phyloP scores from a whole-genome alignment of 2,797 vertebrate genomes.

The Sebastes vulpes region DNA sequence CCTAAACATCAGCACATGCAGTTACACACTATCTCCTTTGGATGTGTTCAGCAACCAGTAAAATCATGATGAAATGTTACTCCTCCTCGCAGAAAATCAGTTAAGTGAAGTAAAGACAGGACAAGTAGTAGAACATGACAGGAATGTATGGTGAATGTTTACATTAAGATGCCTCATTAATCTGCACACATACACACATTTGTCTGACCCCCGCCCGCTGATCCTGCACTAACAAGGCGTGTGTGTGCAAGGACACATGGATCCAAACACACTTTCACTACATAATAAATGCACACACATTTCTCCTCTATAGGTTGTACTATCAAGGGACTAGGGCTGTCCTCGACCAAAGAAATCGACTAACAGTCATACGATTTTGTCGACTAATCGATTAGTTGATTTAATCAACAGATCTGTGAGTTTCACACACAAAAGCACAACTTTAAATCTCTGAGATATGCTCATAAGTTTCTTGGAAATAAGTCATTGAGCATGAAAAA shows the following conservation, averaged over 20 bases:
- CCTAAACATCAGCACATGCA: not conserved
- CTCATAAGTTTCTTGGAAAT: too few species aligned
- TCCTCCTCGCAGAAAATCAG: not conserved
- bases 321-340: not conserved
- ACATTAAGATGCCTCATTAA: conserved; percentile 39
- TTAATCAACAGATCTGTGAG: too few species aligned
- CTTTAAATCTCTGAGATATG: too few species aligned
- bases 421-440: too few species aligned
- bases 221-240: conserved; percentile 16
- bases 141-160: conserved; percentile 24
- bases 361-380: fast-evolving
- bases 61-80: not conserved
- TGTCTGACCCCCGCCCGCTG: conserved; percentile 3
- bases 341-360: too few species aligned
- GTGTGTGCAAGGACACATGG: conserved; percentile 13
- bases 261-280: conserved; percentile 1
- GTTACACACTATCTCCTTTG: not conserved
- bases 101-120: conserved; percentile 15
- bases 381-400: too few species aligned
- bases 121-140: conserved; percentile 10
- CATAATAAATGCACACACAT: not conserved
- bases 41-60: conserved; percentile 8
- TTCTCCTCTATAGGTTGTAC: not conserved
- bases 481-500: too few species aligned
- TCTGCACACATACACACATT: conserved; percentile 26